Conservation (phyloP, 1,140 invertebrate species). For the Diorhabda sublineata region DNA sequence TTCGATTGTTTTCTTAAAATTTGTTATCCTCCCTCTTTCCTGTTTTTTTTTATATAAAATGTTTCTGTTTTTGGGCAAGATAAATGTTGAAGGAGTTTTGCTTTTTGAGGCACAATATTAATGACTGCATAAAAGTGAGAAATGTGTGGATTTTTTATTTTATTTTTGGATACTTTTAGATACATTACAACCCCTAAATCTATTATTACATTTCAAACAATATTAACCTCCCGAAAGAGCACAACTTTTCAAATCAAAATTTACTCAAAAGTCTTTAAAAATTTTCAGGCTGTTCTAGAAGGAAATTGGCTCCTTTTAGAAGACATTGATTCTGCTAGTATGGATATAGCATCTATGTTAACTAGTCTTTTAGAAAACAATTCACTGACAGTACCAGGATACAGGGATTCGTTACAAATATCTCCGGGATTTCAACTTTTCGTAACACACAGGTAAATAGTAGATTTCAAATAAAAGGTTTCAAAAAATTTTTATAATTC, state of each 20-base stretch:
- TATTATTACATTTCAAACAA: too few species aligned
- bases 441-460: slow-evolving; percentile 73
- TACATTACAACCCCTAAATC: too few species aligned
- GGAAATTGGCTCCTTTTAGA: slow-evolving; percentile 93
- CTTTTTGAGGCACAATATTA: too few species aligned
- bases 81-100: too few species aligned
- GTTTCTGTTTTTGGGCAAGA: too few species aligned
- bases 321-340: slow-evolving; percentile 90
- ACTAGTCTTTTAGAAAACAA: slow-evolving; percentile 80
- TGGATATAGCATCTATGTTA: slow-evolving; percentile 88
- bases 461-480: slow-evolving; percentile 3
- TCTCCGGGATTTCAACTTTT: slow-evolving; percentile 87
- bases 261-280: slow-evolving; percentile 6
- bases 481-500: slow-evolving; percentile 9
- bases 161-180: too few species aligned
- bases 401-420: slow-evolving; percentile 72
- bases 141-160: too few species aligned
- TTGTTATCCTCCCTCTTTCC: too few species aligned
- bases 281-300: slow-evolving; percentile 70
- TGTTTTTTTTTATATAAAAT: too few species aligned
- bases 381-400: slow-evolving; percentile 80
- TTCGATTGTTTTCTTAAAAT: too few species aligned
- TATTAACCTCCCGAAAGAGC: too few species aligned
- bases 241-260: not conserved
- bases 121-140: too few species aligned